Evolutionary conservation across 2,888 invertebrate species (phyloP), one percentile per base, ranked within the genome.

Genomic region (Epinotia ramella): DNA sequence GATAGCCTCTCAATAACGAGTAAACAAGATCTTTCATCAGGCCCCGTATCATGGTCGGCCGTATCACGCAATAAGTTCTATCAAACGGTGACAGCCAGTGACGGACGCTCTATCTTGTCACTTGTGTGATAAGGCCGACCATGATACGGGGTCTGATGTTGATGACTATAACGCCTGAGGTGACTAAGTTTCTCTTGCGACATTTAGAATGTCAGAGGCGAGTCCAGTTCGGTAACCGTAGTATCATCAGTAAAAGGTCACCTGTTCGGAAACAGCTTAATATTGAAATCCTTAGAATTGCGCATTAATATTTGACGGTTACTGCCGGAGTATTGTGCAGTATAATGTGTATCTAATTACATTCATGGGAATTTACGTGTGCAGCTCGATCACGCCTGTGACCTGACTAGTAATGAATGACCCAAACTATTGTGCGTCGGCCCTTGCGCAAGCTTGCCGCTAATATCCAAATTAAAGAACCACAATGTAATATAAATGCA

Each of bases 401-500:
- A 60, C 57, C 18, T 56, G 56, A 33, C 60, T 65, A 67, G 7
- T 72, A 76, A 71, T 66, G 65, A 76, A 71, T 66, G 65, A 76
- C 62, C 76, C 46, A 57, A 69, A 73, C 73, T 62, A 75, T 70
- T 70, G 75, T 70, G 62, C 59, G 46, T 16, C 18, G 12, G 53
- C 20, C 18, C 71, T 76, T 76, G 56, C 76, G 62, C 72, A 76
- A 76, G 40, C 40, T 12, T 11, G 20, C 18, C 12, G 33, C 70
- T 76, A 76, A 76, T 75, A 65, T 66, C 59, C 70, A 53, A 66
- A 65, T 60, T 62, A 86, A 85, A 75, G 87, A 84, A 83, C 83
- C 86, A 83, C 83, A 84, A 83, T 84, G 75, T 81, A 84, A 87
- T 71, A 75, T 66, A 87, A 86, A 83, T 79, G 81, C 80, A 83